A percentile compares a stretch with the other conserved stretches of the same genome.
phyloP scores from a whole-genome alignment of 2,888 invertebrate genomes.

The Oeneis ivallda region DNA sequence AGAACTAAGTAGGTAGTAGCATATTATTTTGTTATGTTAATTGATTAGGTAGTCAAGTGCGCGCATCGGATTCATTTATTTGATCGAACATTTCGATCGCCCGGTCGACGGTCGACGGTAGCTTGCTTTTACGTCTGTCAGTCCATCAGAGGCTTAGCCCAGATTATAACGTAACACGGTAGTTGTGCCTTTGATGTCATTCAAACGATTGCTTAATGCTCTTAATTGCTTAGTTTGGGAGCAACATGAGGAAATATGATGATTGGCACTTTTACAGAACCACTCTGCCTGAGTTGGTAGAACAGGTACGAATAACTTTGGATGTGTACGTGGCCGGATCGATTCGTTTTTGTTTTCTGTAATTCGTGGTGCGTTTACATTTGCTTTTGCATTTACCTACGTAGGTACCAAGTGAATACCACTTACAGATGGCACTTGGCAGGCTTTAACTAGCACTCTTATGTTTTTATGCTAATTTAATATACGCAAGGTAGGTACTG shows the following conservation, averaged over 20 bases:
- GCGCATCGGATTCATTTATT: slow-evolving; percentile 73
- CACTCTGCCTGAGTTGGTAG: slow-evolving; percentile 3
- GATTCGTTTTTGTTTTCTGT: too few relatives aligned
- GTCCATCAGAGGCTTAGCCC: slow-evolving; percentile 64
- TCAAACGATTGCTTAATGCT: slow-evolving; percentile 67
- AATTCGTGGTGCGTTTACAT: too few relatives aligned
- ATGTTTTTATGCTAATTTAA: slow-evolving; percentile 27
- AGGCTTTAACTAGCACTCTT: slow-evolving; percentile 8
- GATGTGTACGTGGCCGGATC: not conserved
- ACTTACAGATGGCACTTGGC: not conserved
- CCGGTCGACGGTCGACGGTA: slow-evolving; percentile 62
- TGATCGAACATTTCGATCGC: slow-evolving; percentile 61
- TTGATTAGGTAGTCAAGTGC: slow-evolving; percentile 72
- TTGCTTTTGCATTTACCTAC: too few relatives aligned
- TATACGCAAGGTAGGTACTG: slow-evolving; percentile 33
- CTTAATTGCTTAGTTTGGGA: slow-evolving; percentile 63
- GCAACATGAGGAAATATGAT: slow-evolving; percentile 40
- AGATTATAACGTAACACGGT: slow-evolving; percentile 80
- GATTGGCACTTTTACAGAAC: slow-evolving; percentile 32
- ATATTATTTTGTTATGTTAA: slow-evolving; percentile 74
- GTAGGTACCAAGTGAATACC: not conserved
- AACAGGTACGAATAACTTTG: slow-evolving; percentile 6
- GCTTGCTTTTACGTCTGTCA: slow-evolving; percentile 73
- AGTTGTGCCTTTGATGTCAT: slow-evolving; percentile 70
- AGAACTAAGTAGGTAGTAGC: not conserved